Base-by-base conservation (phyloP, 2,797 vertebrate species). In the Hippocampus kuda region DNA sequence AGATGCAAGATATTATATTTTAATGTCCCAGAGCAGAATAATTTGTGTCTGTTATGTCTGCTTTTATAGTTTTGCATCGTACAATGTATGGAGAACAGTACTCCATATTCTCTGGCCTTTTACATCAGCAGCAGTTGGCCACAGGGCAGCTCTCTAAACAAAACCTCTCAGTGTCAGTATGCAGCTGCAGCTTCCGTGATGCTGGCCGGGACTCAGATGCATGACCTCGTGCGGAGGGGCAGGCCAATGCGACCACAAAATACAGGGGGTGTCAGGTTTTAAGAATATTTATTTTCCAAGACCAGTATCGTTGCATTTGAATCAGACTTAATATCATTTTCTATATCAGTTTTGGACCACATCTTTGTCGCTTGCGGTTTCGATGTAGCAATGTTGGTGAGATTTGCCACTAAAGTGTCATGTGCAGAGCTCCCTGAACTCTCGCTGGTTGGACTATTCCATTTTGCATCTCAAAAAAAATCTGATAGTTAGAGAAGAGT, bases 401-500 rank as follows among this genome's bases (percentile, higher is more conserved):
- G 12, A 16, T 70, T 34, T 59, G 42, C 16, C 30, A 20, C 41
- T 56, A 30, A 51, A 26, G 51, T 67, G 34, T 73, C 68, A 65
- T 64, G 22, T 4, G 70, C 57, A 65, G 48, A 65, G 60, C 16
- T 69, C 10, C 54, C 62, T 46, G 34, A 38, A 38, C 44, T 13
- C 72, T 74, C 68, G 18, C 69, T 54, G 69, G 63, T 84, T 90
- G 88, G 88, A 85, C 84, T 87, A 69, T 68, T 88, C 89, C 84
- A 80, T 88, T 78, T 89, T 78, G 82, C 83, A 88, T 91, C 88
- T 94, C 13, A 22, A 92, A 93, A 88, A 93, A 87, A 94, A 94
- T 88, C 92, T 91, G 85, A 88, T 88, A 88, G 93, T 89, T 93
- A 88, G 88, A 83, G 93, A 93, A 90, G 94, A 94, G 86, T 93